Conservation (phyloP, 2,888 invertebrate genomes). For the Macrosiphum euphorbiae region DNA sequence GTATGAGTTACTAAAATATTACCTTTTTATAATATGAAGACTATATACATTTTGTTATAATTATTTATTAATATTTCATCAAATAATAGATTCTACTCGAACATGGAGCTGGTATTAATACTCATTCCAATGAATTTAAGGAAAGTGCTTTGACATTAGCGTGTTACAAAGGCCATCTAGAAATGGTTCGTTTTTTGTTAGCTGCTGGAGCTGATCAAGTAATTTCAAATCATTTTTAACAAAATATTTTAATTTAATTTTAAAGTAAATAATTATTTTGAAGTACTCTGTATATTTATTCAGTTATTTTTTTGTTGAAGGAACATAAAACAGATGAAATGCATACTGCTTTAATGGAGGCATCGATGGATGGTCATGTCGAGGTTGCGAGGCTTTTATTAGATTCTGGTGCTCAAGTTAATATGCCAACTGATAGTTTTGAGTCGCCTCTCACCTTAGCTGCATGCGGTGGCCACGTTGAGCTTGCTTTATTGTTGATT, state of each 20-base stretch:
- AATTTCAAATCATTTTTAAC: slow-evolving; percentile 62
- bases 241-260: neutral
- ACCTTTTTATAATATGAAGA: neutral
- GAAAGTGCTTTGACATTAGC: slow-evolving; percentile 96
- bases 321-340: slow-evolving; percentile 99
- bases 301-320: slow-evolving; percentile 71
- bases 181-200: slow-evolving; percentile 96
- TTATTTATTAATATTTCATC: slow-evolving; percentile 30
- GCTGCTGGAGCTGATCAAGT: slow-evolving; percentile 92
- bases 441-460: slow-evolving; percentile 98
- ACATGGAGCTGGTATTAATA: slow-evolving; percentile 97
- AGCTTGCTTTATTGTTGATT: slow-evolving; percentile 93
- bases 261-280: neutral
- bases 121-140: slow-evolving; percentile 98
- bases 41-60: slow-evolving; percentile 33
- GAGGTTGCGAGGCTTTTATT: slow-evolving; percentile 95
- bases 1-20: slow-evolving; percentile 69
- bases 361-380: slow-evolving; percentile 99
- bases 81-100: slow-evolving; percentile 81
- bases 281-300: neutral
- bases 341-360: slow-evolving; percentile 99
- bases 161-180: slow-evolving; percentile 96
- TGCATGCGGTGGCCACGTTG: slow-evolving; percentile 98
- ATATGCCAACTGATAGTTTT: slow-evolving; percentile 99
- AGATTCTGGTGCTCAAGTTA: slow-evolving; percentile 98